Base-by-base conservation (phyloP, 2,888 invertebrate species). In the Plebejus melissa region DNA sequence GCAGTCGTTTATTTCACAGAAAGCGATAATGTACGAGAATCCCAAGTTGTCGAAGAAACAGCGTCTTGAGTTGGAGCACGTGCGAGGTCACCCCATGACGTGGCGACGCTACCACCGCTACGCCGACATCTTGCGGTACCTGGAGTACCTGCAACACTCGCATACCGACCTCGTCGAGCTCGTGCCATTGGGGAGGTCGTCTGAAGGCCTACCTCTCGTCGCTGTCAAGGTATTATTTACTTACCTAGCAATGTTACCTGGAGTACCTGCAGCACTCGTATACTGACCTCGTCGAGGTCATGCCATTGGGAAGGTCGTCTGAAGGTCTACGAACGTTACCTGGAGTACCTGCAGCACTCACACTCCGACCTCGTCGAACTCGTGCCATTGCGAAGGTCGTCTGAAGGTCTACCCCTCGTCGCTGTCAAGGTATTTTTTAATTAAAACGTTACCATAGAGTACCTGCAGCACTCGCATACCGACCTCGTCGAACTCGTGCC, bases 91-190 rank as follows among this genome's bases (percentile, higher is more conserved):
- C 80, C 94, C 95, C 1, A 91, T 96, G 94, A 96, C 96, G 0
- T 96, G 96, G 96, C 94, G 95, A 75, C 93, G 95, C 71, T 97
- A 96, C 82, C 96, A 96, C 82, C 94, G 96, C 75, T 96, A 96
- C 82, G 94, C 95, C 82, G 96, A 96, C 78, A 96, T 96, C 57
- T 84, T 95, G 57, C 94, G 94, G 46, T 96, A 96, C 84, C 84
- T 97, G 83, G 96, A 97, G 81, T 95, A 95, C 79, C 84, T 97
- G 78, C 95, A 95, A 69, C 90, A 94, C 79, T 94, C 94, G 1
- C 94, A 96, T 85, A 94, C 96, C 0, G 94, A 95, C 70, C 83
- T 96, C 4, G 95, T 96, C 0, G 95, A 96, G 78, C 87, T 97
- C 1, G 90, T 96, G 77, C 96, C 96, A 2, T 94, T 97, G 65